Evolutionary conservation across 2,797 vertebrate genomes (phyloP).

Genomic region (Gila robusta): DNA sequence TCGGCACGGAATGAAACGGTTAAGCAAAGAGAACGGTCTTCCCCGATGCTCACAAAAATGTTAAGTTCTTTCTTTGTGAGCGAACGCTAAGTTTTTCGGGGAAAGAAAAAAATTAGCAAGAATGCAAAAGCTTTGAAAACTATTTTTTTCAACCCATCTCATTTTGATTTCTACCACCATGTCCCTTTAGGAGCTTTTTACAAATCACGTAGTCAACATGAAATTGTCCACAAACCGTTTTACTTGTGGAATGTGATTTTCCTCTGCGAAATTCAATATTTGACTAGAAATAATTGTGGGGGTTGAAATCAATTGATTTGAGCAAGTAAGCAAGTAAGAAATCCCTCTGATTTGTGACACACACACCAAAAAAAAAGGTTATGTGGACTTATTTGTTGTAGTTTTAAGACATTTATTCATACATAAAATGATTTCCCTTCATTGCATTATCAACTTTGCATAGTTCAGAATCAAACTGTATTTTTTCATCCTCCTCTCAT

Average conservation of each 20-base stretch:
- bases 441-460: not conserved
- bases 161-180: not conserved
- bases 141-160: not conserved
- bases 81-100: not conserved
- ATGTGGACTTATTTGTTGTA: not conserved
- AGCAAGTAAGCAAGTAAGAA: not conserved
- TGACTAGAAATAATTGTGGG: not conserved
- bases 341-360: not conserved
- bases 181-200: not conserved
- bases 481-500: not conserved
- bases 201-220: constrained; percentile 20
- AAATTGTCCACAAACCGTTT: constrained; percentile 3
- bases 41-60: accelerated
- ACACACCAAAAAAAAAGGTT: not conserved
- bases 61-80: not conserved
- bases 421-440: not conserved
- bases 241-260: not conserved
- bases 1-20: not conserved
- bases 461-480: not conserved
- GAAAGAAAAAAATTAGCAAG: not conserved
- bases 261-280: not conserved
- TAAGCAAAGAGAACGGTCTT: not conserved
- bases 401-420: constrained; percentile 4
- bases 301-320: not conserved
- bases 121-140: not conserved